phyloP scores from a whole-genome alignment of 2,797 vertebrate species.

The Cryptoblepharus egeriae region DNA sequence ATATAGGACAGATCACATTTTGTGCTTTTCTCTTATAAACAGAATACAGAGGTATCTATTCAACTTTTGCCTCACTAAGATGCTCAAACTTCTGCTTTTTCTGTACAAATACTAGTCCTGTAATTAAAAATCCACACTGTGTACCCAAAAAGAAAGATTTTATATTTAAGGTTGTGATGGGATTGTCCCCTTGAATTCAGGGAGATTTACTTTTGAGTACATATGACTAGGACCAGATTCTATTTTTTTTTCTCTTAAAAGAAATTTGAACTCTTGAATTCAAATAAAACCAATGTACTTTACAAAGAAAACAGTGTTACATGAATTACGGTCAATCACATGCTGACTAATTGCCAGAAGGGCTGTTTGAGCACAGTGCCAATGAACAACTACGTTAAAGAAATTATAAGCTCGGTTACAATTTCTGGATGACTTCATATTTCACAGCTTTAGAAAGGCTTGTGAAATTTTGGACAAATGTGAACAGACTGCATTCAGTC shows the following conservation, averaged over 20 bases:
- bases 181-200: background rate
- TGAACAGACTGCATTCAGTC: background rate
- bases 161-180: background rate
- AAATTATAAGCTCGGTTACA: background rate
- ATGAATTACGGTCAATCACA: background rate
- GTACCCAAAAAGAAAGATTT: background rate
- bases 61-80: background rate
- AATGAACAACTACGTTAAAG: background rate
- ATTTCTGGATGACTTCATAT: background rate
- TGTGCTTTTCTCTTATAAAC: no score
- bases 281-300: slow-evolving; percentile 1
- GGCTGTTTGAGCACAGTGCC: background rate
- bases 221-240: background rate
- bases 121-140: background rate
- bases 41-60: background rate
- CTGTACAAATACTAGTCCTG: background rate
- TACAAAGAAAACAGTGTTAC: background rate
- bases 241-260: background rate
- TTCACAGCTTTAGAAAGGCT: background rate
- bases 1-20: no score
- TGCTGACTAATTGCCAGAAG: background rate
- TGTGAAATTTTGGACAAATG: background rate
- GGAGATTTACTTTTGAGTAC: background rate
- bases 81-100: background rate
- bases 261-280: background rate